Evolutionary conservation across 2,113 vertebrate species (phyloP).

Genomic region (Peromyscus polionotus): DNA sequence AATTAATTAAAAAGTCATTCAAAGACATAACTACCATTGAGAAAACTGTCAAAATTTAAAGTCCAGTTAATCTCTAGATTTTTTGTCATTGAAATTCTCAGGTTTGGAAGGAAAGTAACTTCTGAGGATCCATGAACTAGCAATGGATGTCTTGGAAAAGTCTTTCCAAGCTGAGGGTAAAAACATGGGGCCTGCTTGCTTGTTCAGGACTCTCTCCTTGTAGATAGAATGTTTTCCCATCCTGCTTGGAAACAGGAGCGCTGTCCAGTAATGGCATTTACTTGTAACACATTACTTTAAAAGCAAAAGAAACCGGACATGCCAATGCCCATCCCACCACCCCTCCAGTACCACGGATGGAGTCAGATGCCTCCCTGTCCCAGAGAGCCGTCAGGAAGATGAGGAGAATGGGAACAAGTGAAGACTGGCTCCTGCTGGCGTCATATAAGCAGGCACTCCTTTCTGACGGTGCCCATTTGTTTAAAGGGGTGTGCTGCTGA

Average conservation of each 20-base stretch:
- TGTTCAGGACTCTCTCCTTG: conserved; percentile 34
- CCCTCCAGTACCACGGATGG: not conserved
- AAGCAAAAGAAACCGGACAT: conserved; percentile 22
- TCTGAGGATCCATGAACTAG: conserved; percentile 30
- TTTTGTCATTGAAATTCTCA: conserved; percentile 74
- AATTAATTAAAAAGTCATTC: not conserved
- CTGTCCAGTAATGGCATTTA: not conserved
- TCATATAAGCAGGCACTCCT: conserved; percentile 60
- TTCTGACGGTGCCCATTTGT: conserved; percentile 79
- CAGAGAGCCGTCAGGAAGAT: conserved; percentile 10
- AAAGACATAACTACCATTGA: conserved; percentile 59
- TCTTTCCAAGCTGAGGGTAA: not conserved
- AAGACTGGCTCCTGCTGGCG: conserved; percentile 73
- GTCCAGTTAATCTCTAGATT: conserved; percentile 79
- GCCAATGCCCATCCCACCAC: not conserved
- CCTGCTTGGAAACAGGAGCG: conserved; percentile 34
- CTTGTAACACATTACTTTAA: not conserved
- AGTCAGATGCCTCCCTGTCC: not conserved
- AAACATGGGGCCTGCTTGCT: not conserved
- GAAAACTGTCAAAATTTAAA: conserved; percentile 75
- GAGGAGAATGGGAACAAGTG: conserved; percentile 66
- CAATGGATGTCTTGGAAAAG: not conserved
- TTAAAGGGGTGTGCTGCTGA: conserved; percentile 79
- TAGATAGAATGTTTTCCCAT: not conserved
- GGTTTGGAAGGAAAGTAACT: conserved; percentile 54